Conservation (phyloP, 2,888 invertebrate genomes). For the Acanthosepion lycidas region DNA sequence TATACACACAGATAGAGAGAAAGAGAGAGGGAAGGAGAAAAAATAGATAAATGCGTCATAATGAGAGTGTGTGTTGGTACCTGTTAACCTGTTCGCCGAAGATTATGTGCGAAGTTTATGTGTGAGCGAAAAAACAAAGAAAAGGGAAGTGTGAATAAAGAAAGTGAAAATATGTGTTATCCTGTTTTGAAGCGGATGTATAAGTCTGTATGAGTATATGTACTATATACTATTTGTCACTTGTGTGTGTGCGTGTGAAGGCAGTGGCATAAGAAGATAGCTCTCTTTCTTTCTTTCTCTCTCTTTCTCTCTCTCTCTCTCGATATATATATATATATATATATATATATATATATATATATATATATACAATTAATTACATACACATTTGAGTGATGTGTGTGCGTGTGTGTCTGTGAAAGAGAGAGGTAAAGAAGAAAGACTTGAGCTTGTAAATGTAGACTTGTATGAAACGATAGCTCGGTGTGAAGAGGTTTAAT, state of each 20-base stretch:
- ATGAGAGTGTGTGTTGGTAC: neutral
- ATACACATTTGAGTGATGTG: too few relatives aligned
- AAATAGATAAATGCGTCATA: neutral
- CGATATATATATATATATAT: too few relatives aligned
- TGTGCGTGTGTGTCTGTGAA: too few relatives aligned
- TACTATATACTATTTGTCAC: neutral
- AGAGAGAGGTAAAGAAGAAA: neutral
- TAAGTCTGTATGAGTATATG: neutral
- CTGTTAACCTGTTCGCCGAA: neutral
- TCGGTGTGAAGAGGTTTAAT: neutral
- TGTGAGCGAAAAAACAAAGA: neutral
- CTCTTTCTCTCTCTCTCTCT: too few relatives aligned
- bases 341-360: too few relatives aligned
- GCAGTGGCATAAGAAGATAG: neutral
- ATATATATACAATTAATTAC: too few relatives aligned
- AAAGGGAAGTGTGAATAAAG: neutral
- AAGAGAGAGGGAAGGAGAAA: neutral
- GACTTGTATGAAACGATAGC: neutral
- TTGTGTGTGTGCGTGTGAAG: slow-evolving; percentile 14
- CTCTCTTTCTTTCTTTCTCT: neutral
- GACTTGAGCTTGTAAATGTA: neutral
- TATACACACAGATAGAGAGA: neutral
- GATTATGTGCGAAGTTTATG: neutral
- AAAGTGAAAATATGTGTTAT: neutral
- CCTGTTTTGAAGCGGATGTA: neutral